phyloP scores from a whole-genome alignment of 64 coral and sea anemone species.

The Stichodactyla mertensii region DNA sequence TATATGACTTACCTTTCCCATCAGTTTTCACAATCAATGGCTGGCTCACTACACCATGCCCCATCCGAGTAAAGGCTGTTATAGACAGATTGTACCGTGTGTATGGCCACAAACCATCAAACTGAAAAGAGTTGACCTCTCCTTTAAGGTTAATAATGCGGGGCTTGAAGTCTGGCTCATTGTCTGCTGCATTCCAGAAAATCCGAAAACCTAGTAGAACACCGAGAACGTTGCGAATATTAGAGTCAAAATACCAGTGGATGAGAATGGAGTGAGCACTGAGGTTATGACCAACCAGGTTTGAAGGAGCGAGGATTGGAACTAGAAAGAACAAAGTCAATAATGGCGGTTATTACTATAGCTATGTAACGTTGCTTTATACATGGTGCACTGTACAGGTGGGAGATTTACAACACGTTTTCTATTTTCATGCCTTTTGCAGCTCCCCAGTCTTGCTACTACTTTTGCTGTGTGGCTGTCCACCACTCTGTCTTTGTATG shows the following conservation, averaged over 20 bases:
- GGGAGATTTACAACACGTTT: too few species aligned
- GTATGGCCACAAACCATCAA: background rate
- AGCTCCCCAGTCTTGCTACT: background rate
- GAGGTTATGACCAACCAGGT: background rate
- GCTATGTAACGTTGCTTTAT: background rate
- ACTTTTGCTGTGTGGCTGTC: too few species aligned
- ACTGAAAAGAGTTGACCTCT: background rate
- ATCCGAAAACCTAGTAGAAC: conserved; percentile 6
- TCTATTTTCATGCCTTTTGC: too few species aligned
- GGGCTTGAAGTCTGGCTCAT: background rate
- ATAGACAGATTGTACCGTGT: background rate
- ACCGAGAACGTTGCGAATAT: background rate
- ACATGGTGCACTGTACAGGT: too few species aligned
- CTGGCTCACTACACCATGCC: background rate
- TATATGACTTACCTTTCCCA: background rate
- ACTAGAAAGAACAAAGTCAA: background rate
- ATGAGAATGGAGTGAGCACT: background rate
- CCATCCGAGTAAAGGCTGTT: background rate
- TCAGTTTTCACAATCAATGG: background rate
- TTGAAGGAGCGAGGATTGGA: background rate
- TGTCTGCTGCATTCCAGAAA: background rate
- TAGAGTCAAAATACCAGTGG: background rate
- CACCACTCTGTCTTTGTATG: too few species aligned
- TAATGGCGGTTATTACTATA: background rate
- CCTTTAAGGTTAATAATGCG: background rate